These are phyloP conservation scores for Pachydiplax longipennis DNA, from an alignment of 2,888 invertebrate species.

Conservation along the genomic window DNA sequence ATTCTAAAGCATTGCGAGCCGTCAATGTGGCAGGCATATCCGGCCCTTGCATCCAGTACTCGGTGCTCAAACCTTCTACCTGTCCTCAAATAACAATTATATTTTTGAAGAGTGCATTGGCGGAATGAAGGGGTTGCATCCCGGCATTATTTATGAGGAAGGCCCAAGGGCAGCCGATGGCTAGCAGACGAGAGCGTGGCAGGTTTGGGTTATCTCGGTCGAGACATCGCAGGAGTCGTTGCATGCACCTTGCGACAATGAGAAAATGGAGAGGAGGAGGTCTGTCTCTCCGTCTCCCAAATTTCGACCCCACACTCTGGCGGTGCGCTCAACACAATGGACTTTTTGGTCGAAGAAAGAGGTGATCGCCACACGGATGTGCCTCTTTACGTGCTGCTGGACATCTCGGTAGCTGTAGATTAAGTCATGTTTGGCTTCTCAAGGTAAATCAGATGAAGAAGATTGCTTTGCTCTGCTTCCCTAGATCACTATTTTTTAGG, in stretches of 20 bases:
- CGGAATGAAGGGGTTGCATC: background rate
- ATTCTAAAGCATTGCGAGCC: slow-evolving; percentile 33
- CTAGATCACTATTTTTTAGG: no score
- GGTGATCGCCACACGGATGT: no score
- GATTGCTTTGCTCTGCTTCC: no score
- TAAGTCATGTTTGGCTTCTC: no score
- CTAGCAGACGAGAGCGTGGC: background rate
- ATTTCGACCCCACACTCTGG: background rate
- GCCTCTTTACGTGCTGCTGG: no score
- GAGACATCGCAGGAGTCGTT: background rate
- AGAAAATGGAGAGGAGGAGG: background rate
- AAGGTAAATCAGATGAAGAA: no score
- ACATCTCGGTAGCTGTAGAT: no score
- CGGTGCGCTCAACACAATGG: background rate
- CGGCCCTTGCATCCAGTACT: slow-evolving; percentile 3
- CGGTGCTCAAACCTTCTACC: background rate
- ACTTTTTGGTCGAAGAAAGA: no score
- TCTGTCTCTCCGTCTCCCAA: background rate
- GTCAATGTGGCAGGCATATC: slow-evolving; percentile 33
- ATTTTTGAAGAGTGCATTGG: slow-evolving; percentile 15
- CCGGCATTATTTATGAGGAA: background rate
- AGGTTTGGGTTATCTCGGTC: background rate
- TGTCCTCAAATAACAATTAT: slow-evolving; percentile 21
- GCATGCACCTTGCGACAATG: background rate
- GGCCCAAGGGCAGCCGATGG: background rate